phyloP scores from a whole-genome alignment of 2,113 vertebrate genomes.

The Embiotoca jacksoni region DNA sequence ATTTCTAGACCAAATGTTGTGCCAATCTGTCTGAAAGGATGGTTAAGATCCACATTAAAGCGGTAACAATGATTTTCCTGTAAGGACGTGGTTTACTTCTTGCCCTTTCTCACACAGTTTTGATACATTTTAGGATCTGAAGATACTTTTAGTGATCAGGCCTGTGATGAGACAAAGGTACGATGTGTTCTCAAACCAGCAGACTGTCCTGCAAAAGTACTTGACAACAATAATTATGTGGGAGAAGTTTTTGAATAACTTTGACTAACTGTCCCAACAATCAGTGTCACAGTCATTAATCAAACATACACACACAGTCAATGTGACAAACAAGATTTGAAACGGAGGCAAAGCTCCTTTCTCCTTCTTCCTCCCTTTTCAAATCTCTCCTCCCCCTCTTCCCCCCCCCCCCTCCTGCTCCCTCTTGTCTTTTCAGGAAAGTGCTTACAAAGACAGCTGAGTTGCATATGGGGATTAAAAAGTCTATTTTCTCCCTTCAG shows the following conservation, averaged over 20 bases:
- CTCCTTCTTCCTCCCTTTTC: conserved; percentile 25
- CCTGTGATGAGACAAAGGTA: too few species aligned
- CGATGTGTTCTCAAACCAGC: background rate
- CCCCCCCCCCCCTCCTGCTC: conserved; percentile 9
- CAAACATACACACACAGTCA: conserved; percentile 12
- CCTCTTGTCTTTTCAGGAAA: conserved; percentile 62
- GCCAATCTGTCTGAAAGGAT: too few species aligned
- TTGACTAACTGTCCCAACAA: conserved; percentile 1
- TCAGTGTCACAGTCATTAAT: background rate
- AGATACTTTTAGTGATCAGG: too few species aligned
- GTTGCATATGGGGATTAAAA: conserved; percentile 71
- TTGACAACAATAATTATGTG: background rate
- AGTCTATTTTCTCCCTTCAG: conserved; percentile 60
- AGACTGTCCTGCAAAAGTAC: background rate
- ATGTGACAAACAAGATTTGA: conserved; percentile 29
- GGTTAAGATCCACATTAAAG: too few species aligned
- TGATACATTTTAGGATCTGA: background rate
- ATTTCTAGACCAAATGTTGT: too few species aligned
- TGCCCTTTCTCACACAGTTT: too few species aligned
- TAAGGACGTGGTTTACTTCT: too few species aligned
- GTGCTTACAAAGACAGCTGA: conserved; percentile 76
- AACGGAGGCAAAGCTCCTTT: conserved; percentile 1
- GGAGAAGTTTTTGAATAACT: conserved; percentile 8
- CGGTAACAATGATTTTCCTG: too few species aligned
- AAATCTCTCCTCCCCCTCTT: conserved; percentile 21